Evolutionary conservation across 2,888 invertebrate genomes (phyloP).

Genomic region (Hirudinaria manillensis): DNA sequence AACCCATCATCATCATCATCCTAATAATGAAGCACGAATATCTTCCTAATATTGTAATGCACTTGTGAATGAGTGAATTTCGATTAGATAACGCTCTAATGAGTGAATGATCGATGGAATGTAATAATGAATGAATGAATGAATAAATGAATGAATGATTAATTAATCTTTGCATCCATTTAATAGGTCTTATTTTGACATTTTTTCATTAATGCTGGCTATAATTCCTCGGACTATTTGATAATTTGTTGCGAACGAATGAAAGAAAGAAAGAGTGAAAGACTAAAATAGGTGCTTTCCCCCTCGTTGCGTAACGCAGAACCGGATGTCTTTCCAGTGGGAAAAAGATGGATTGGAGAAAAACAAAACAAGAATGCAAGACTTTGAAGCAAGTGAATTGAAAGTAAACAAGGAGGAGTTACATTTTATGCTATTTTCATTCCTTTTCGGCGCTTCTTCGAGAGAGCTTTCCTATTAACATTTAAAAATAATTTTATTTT

Average conservation of each 20-base stretch:
- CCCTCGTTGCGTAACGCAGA: not conserved
- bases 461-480: too few species aligned
- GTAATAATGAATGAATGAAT: not conserved
- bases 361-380: not conserved
- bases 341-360: not conserved
- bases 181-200: not conserved
- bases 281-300: not conserved
- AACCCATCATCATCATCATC: too few species aligned
- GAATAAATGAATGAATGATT: not conserved
- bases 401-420: not conserved
- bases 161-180: too few species aligned
- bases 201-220: not conserved
- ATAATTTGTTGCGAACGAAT: not conserved
- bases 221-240: not conserved
- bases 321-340: not conserved
- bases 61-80: slow-evolving; percentile 13
- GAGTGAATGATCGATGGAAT: not conserved
- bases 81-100: not conserved
- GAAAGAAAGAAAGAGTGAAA: not conserved
- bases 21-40: too few species aligned
- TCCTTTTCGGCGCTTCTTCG: too few species aligned
- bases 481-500: too few species aligned
- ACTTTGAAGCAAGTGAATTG: not conserved
- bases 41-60: not conserved
- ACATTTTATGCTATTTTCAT: not conserved